phyloP scores from a whole-genome alignment of 2,888 invertebrate species.

The Bibio marci region DNA sequence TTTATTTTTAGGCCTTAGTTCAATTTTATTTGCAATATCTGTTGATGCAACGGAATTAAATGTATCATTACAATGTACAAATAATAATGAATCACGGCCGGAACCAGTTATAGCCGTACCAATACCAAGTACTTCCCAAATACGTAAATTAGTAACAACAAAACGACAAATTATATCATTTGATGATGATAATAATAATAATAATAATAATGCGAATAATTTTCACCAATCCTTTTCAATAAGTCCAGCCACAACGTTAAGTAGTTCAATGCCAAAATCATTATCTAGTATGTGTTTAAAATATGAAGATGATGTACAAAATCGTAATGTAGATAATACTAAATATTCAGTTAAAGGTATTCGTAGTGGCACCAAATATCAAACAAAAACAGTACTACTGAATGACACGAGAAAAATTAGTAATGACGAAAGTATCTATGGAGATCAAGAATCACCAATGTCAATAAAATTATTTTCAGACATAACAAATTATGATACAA shows the following conservation, averaged over 20 bases:
- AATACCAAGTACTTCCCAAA: slow-evolving; percentile 36
- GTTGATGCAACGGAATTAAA: slow-evolving; percentile 76
- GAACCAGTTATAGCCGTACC: slow-evolving; percentile 58
- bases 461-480: neutral
- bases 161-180: slow-evolving; percentile 22
- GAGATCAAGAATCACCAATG: too few species aligned
- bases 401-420: too few species aligned
- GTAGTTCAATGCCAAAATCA: slow-evolving; percentile 4
- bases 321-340: too few species aligned
- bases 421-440: too few species aligned
- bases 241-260: neutral
- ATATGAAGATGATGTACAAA: too few species aligned
- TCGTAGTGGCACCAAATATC: too few species aligned
- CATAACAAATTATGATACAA: neutral
- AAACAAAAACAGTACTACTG: too few species aligned
- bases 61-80: slow-evolving; percentile 34
- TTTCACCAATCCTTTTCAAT: neutral
- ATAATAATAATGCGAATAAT: neutral
- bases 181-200: slow-evolving; percentile 7
- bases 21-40: slow-evolving; percentile 81
- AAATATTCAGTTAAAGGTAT: too few species aligned
- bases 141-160: slow-evolving; percentile 14
- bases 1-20: slow-evolving; percentile 51
- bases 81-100: slow-evolving; percentile 20
- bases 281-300: slow-evolving; percentile 5